Percentiles rank a stretch among this genome's conserved stretches.
Conservation (phyloP, 2,888 invertebrate species). For the Charanyca ferruginea region DNA sequence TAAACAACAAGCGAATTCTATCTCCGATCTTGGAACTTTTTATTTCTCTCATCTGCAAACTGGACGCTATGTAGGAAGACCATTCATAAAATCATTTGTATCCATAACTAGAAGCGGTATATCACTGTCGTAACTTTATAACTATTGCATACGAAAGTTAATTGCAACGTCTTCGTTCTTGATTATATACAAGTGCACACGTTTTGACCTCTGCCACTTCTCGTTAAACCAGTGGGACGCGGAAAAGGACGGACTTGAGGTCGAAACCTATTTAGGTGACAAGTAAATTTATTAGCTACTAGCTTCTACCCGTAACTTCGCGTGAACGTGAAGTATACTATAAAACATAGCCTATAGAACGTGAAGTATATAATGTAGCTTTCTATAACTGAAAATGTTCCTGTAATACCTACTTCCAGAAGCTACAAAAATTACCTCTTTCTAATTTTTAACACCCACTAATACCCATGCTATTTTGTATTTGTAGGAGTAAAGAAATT, state of each 20-base stretch:
- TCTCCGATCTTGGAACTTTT: conserved; percentile 5
- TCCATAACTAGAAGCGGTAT: conserved; percentile 33
- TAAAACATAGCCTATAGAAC: neutral
- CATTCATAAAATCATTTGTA: conserved; percentile 26
- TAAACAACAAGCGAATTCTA: conserved; percentile 9
- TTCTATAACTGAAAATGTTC: too few relatives aligned
- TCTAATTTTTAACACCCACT: neutral
- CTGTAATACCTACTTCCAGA: too few relatives aligned
- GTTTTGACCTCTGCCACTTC: conserved; percentile 60
- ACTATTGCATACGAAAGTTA: conserved; percentile 44
- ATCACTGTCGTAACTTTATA: conserved; percentile 50
- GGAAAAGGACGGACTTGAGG: conserved; percentile 46
- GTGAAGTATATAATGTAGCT: too few relatives aligned
- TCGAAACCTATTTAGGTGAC: conserved; percentile 49
- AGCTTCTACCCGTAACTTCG: neutral
- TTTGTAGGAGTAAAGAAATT: conserved; percentile 6
- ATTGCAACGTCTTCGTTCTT: conserved; percentile 52
- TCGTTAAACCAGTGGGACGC: conserved; percentile 58
- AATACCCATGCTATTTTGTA: conserved; percentile 16
- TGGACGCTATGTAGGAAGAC: neutral
- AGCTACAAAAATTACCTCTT: too few relatives aligned
- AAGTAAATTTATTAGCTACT: conserved; percentile 52
- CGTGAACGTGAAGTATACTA: neutral
- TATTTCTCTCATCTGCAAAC: conserved; percentile 17
- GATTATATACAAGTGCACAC: conserved; percentile 60